Conservation (phyloP, 1,140 invertebrate genomes). For the Zaprionus inermis region DNA sequence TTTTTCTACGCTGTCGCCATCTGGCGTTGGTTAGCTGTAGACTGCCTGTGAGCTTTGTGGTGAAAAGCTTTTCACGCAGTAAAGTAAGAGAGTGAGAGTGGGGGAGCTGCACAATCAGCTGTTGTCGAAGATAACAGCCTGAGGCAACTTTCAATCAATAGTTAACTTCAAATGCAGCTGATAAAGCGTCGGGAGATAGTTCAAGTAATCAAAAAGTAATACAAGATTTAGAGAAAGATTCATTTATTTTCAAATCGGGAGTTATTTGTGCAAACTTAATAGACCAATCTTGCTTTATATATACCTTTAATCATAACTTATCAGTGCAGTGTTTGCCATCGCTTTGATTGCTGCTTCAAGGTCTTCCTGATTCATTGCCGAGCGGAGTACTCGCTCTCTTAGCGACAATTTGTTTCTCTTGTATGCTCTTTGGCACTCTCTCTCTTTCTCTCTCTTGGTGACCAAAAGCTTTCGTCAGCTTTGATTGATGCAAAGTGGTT, state of each 20-base stretch:
- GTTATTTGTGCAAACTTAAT: not conserved
- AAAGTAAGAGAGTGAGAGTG: not conserved
- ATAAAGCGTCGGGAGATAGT: not conserved
- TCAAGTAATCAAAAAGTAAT: not conserved
- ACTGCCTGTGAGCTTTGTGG: constrained; percentile 47
- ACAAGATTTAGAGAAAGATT: not conserved
- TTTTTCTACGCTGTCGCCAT: constrained; percentile 40
- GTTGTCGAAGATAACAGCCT: constrained; percentile 38
- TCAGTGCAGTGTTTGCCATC: constrained; percentile 18
- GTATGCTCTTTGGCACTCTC: not conserved
- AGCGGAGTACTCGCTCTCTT: not conserved
- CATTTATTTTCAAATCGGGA: too few relatives aligned
- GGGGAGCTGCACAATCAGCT: constrained; percentile 55
- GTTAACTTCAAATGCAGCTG: constrained; percentile 30
- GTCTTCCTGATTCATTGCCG: constrained; percentile 46
- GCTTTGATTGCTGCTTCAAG: constrained; percentile 10
- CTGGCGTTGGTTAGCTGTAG: constrained; percentile 26
- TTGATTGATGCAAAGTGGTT: constrained; percentile 46
- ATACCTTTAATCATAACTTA: not conserved
- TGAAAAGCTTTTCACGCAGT: constrained; percentile 63
- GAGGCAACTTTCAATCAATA: constrained; percentile 59
- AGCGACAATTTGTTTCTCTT: not conserved
- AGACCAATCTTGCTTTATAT: not conserved
- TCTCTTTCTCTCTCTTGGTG: constrained; percentile 25
- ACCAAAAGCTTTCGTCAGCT: constrained; percentile 52